Base-by-base conservation (phyloP, 2,888 invertebrate species). In the Gnatocerus cornutus region DNA sequence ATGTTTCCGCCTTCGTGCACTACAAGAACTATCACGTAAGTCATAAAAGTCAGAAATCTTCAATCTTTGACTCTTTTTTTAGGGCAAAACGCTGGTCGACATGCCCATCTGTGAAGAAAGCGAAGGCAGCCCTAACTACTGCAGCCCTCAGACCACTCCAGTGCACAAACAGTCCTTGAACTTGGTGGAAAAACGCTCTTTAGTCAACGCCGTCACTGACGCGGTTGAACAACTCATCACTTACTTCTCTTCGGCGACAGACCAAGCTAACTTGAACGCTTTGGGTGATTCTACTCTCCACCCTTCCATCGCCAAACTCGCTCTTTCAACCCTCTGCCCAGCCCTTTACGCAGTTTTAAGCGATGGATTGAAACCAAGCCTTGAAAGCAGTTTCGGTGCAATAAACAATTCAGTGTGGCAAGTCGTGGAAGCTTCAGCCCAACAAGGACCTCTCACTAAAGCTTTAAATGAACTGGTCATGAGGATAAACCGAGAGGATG, bases 361-460 rank as follows among this genome's bases (percentile, higher is more conserved):
- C 76, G 95, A 97, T 82, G 96, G 96, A 1, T 87, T 97, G 13
- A 92, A 92, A 81, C 92, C 93, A 33, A 90, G 89, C 74, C 87
- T 95, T 59, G 92, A 93, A 81, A 94, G 95, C 3, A 91, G 95
- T 39, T 96, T 96, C 81, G 96, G 96, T 43, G 91, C 93, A 12
- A 93, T 95, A 58, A 90, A 91, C 76, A 94, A 96, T 82, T 93
- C 94, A 5, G 94, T 95, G 56, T 96, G 96, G 96, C 93, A 93
- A 86, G 93, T 96, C 74, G 92, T 95, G 3, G 95, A 96, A 85
- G 93, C 94, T 33, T 93, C 95, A 6, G 92, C 95, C 9, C 93
- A 95, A 83, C 92, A 93, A 87, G 96, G 93, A 55, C 93, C 94
- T 8, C 90, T 95, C 71, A 94, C 95, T 5, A 91, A 94, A 83